These are phyloP conservation scores for Ictalurus furcatus DNA, from an alignment of 2,113 vertebrate species.

Conservation along the genomic window DNA sequence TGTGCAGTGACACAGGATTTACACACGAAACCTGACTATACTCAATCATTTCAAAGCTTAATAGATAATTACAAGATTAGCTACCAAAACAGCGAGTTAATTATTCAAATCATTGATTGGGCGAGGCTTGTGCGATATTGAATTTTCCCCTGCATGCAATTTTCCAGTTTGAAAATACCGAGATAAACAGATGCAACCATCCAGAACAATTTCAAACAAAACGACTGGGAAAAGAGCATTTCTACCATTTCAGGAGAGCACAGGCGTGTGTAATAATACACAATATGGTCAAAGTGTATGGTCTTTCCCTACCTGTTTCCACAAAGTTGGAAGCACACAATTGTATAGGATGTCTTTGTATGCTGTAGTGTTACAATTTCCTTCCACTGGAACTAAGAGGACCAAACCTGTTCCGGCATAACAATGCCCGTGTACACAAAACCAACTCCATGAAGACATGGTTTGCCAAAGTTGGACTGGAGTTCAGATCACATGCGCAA, in stretches of 20 bases:
- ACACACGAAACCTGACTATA: background rate
- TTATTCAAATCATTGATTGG: background rate
- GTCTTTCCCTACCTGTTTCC: background rate
- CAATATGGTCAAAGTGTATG: background rate
- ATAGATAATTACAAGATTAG: conserved; percentile 18
- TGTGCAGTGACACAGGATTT: conserved; percentile 4
- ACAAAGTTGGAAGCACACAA: background rate
- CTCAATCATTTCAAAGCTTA: background rate
- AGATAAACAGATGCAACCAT: background rate
- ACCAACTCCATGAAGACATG: background rate
- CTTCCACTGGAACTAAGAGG: background rate
- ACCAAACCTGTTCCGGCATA: background rate
- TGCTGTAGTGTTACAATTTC: background rate
- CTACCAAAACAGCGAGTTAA: background rate
- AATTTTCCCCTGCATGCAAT: background rate
- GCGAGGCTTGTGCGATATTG: background rate
- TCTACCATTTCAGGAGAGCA: too few species aligned
- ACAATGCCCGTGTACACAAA: background rate
- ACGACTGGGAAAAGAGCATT: background rate
- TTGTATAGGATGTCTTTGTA: background rate
- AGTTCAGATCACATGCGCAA: background rate
- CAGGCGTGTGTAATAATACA: background rate
- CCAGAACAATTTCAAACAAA: background rate
- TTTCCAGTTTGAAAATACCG: background rate
- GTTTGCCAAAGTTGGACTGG: background rate